A percentile compares a stretch with the other conserved stretches of the same genome.
Evolutionary conservation across 2,113 vertebrate genomes (phyloP).

Genomic region (Danio rerio): DNA sequence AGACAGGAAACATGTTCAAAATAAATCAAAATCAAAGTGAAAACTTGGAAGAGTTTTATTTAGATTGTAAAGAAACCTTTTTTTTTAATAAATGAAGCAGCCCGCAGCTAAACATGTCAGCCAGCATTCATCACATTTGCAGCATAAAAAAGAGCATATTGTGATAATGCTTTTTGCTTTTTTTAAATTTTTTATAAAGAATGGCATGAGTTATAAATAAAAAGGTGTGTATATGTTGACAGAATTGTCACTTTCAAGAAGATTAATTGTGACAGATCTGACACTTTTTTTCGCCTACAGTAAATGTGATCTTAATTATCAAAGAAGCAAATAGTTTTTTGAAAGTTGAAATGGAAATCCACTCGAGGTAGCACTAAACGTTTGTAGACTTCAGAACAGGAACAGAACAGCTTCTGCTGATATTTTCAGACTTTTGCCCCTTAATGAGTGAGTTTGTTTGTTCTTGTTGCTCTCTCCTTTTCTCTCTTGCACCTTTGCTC

Average conservation of each 20-base stretch:
- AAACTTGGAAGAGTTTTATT: background rate
- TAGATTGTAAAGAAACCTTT: background rate
- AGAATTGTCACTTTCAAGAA: background rate
- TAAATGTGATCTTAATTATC: background rate
- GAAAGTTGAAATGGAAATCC: background rate
- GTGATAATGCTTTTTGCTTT: too few species aligned
- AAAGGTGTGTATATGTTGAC: background rate
- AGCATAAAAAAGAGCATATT: background rate
- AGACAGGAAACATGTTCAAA: background rate
- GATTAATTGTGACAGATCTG: background rate
- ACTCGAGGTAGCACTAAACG: background rate
- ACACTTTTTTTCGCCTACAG: background rate
- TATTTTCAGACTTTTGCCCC: background rate
- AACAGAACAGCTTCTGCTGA: background rate
- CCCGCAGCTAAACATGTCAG: too few species aligned
- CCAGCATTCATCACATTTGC: too few species aligned
- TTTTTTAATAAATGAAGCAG: too few species aligned
- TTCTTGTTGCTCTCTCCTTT: background rate
- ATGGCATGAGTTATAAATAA: background rate
- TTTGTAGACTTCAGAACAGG: background rate
- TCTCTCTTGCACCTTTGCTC: slow-evolving; percentile 9
- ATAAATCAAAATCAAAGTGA: background rate
- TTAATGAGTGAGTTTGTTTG: background rate
- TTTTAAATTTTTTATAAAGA: too few species aligned
- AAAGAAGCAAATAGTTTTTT: background rate